phyloP scores from a whole-genome alignment of 2,888 invertebrate genomes.

The Drosophila tripunctata region DNA sequence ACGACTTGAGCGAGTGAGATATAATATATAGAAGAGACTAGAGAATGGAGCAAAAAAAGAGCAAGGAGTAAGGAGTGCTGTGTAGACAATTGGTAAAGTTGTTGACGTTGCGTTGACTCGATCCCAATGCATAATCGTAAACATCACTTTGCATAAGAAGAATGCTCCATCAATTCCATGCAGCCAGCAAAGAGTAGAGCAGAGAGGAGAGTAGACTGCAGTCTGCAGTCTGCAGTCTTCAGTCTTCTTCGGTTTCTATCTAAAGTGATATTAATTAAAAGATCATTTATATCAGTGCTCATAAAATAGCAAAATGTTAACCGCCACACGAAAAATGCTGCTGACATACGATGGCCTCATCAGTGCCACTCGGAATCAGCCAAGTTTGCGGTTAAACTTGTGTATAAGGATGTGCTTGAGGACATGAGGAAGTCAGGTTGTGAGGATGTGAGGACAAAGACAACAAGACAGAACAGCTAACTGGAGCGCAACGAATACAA shows the following conservation, averaged over 20 bases:
- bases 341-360: constrained; percentile 72
- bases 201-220: too few relatives aligned
- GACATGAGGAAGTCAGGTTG: too few relatives aligned
- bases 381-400: too few relatives aligned
- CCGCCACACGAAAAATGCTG: constrained; percentile 55
- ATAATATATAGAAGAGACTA: too few relatives aligned
- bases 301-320: constrained; percentile 78
- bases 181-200: too few relatives aligned
- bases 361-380: constrained; percentile 79
- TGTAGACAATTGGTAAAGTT: constrained; percentile 50
- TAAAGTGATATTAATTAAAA: constrained; percentile 81
- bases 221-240: not conserved
- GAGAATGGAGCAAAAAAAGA: too few relatives aligned
- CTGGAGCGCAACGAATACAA: not conserved
- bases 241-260: constrained; percentile 54
- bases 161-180: constrained; percentile 82
- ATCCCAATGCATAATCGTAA: constrained; percentile 73
- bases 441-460: constrained; percentile 10
- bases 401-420: constrained; percentile 31
- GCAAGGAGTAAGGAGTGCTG: too few relatives aligned
- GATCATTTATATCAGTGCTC: constrained; percentile 80
- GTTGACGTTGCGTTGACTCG: constrained; percentile 54
- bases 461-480: not conserved
- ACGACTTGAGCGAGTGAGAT: constrained; percentile 8
- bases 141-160: constrained; percentile 82